Evolutionary conservation across 2,888 invertebrate genomes (phyloP), one percentile per base, ranked within the genome.

Genomic region (Chrysina gloriosa): DNA sequence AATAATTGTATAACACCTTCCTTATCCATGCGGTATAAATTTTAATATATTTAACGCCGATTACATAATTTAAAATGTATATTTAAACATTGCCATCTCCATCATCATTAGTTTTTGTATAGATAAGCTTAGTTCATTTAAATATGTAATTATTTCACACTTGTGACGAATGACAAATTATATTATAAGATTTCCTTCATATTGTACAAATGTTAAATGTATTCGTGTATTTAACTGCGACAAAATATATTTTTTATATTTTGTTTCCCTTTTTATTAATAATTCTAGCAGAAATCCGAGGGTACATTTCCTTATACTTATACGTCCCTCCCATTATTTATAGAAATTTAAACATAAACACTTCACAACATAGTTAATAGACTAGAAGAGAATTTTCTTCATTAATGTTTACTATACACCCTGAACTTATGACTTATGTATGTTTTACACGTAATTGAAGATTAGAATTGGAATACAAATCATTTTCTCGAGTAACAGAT

Each of bases 201-300:
- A 42, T 52, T 65, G 65, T 65, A 65, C 65, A 65, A 65, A 65
- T 52, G 42, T 50, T 50, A 63, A 52, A 50, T 65, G 65, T 52
- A 65, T 63, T 58, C 71, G 70, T 71, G 71, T 72, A 71, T 72
- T 72, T 71, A 70, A 72, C 69, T 71, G 52, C 67, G 70, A 69
- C 63, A 52, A 72, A 72, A 72, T 72, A 72, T 72, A 68, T 72
- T 71, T 71, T 71, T 69, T 63, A 56, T 66, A 69, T 66, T 52
- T 65, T 54, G 42, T 11, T 29, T 52, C 16, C 0, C 3, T 3
- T 52, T 31, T 31, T 48, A 25, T 48, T 48, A 48, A 21, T 19
- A 19, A 2, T 3, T 9, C 16, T 48, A 48, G 9, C 9, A 5
- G 19, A 23, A 23, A 11, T 14, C 19, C 19, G n/a, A n/a, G n/a